These are phyloP conservation scores for Drosophila nigromelanica DNA, from an alignment of 1,140 invertebrate genomes.

Conservation along the genomic window DNA sequence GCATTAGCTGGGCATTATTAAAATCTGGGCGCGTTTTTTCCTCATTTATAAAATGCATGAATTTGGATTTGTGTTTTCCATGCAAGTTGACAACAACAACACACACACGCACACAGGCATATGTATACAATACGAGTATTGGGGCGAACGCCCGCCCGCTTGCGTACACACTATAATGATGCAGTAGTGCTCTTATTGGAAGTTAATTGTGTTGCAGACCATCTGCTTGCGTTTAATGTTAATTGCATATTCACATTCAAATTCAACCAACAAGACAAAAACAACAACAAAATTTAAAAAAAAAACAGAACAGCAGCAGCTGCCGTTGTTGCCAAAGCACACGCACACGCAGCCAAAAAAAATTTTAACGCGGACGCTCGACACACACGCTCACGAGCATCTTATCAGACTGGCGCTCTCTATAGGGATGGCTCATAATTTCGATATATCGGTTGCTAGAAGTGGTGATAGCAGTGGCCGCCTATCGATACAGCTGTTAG, in stretches of 20 bases:
- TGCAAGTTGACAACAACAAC: slow-evolving; percentile 22
- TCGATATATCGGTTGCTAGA: slow-evolving; percentile 22
- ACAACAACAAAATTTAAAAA: slow-evolving; percentile 30
- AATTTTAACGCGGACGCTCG: slow-evolving; percentile 46
- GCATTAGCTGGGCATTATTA: slow-evolving; percentile 8
- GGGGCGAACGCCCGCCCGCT: slow-evolving; percentile 46
- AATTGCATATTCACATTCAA: slow-evolving; percentile 27
- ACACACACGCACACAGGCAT: slow-evolving; percentile 14
- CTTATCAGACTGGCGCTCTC: slow-evolving; percentile 52
- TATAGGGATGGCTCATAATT: slow-evolving; percentile 5
- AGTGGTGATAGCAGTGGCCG: slow-evolving; percentile 1
- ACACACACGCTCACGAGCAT: slow-evolving; percentile 52
- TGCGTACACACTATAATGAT: slow-evolving; percentile 30
- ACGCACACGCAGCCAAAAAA: slow-evolving; percentile 51
- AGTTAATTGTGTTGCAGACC: slow-evolving; percentile 20
- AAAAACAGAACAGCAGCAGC: slow-evolving; percentile 37
- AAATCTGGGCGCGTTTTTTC: slow-evolving; percentile 13
- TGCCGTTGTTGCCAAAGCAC: slow-evolving; percentile 41
- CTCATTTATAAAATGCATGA: slow-evolving; percentile 29
- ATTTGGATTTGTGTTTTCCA: slow-evolving; percentile 31
- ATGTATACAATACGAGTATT: slow-evolving; percentile 28
- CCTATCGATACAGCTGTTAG: slow-evolving; percentile 15
- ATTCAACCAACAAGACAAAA: slow-evolving; percentile 41
- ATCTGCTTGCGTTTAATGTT: slow-evolving; percentile 22
- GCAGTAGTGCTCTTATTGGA: slow-evolving; percentile 45